A percentile compares a stretch with the other conserved stretches of the same genome.
phyloP scores from a whole-genome alignment of 2,888 invertebrate species.

The Ophioninae sp. region DNA sequence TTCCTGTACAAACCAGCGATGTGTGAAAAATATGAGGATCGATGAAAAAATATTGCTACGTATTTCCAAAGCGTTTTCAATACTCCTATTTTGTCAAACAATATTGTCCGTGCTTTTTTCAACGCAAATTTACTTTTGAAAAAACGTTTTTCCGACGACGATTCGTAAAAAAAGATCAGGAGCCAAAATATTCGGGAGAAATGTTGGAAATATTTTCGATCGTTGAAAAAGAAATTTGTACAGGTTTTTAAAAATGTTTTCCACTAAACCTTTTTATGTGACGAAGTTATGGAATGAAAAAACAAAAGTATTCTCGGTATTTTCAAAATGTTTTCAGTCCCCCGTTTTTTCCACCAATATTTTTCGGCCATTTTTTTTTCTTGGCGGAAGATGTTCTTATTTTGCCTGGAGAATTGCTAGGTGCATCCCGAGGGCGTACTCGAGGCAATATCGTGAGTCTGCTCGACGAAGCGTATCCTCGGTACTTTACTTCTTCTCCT shows the following conservation, averaged over 20 bases:
- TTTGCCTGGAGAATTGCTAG: conserved; percentile 58
- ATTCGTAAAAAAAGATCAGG: too few relatives aligned
- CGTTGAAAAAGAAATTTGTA: too few relatives aligned
- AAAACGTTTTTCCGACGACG: too few relatives aligned
- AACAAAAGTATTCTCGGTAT: neutral
- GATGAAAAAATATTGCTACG: conserved; percentile 24
- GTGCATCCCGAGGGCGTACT: conserved; percentile 60
- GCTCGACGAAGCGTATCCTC: conserved; percentile 68
- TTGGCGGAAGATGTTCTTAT: conserved; percentile 48
- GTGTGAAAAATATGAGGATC: neutral
- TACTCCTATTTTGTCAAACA: conserved; percentile 24
- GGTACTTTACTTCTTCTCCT: conserved; percentile 45
- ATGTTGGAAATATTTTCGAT: too few relatives aligned
- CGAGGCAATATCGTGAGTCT: conserved; percentile 71
- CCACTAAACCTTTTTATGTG: too few relatives aligned
- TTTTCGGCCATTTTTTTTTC: neutral
- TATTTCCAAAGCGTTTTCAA: conserved; percentile 22
- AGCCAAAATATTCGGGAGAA: too few relatives aligned
- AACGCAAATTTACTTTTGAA: too few relatives aligned
- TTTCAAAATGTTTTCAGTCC: conserved; percentile 25
- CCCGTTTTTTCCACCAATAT: conserved; percentile 28
- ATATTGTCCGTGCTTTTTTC: conserved; percentile 1
- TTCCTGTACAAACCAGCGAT: neutral
- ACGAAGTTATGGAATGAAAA: too few relatives aligned
- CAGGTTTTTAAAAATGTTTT: too few relatives aligned